A percentile compares a stretch with the other conserved stretches of the same genome.
Evolutionary conservation across 2,113 vertebrate species (phyloP).

Genomic region (Tauraco erythrolophus): DNA sequence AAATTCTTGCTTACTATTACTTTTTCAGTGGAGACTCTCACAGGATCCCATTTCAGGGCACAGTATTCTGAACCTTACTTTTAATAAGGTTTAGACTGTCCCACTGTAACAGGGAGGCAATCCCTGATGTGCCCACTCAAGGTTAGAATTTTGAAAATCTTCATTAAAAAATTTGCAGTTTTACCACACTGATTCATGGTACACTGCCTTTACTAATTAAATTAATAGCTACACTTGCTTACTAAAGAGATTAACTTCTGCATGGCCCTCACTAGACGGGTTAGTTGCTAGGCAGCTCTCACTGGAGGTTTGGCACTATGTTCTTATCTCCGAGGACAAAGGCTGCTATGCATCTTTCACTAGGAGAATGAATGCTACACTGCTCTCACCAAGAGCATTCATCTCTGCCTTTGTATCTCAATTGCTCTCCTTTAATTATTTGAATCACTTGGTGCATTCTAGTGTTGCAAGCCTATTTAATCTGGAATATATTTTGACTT

Average conservation of each 20-base stretch:
- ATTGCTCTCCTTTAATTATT: slow-evolving; percentile 70
- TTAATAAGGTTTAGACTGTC: not conserved
- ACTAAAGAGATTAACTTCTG: slow-evolving; percentile 73
- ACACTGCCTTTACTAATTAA: slow-evolving; percentile 76
- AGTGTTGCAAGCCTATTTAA: slow-evolving; percentile 54
- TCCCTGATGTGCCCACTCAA: slow-evolving; percentile 8
- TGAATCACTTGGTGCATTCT: slow-evolving; percentile 55
- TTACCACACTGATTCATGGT: slow-evolving; percentile 69
- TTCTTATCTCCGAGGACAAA: slow-evolving; percentile 48
- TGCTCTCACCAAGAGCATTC: slow-evolving; percentile 30
- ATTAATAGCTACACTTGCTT: slow-evolving; percentile 81
- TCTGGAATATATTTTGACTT: slow-evolving; percentile 32
- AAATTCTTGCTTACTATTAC: not conserved
- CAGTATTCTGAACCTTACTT: not conserved
- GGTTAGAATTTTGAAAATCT: slow-evolving; percentile 58
- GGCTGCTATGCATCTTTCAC: slow-evolving; percentile 7
- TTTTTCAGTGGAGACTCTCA: not conserved
- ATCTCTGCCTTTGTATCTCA: slow-evolving; percentile 68
- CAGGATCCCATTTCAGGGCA: not conserved
- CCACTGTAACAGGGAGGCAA: not conserved
- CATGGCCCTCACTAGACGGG: slow-evolving; percentile 31
- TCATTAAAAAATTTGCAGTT: slow-evolving; percentile 64
- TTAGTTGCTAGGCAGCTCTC: slow-evolving; percentile 76
- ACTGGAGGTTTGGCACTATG: slow-evolving; percentile 10
- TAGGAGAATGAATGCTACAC: slow-evolving; percentile 8